Conservation (phyloP, 2,888 invertebrate species). For the Drosophila diplacantha region DNA sequence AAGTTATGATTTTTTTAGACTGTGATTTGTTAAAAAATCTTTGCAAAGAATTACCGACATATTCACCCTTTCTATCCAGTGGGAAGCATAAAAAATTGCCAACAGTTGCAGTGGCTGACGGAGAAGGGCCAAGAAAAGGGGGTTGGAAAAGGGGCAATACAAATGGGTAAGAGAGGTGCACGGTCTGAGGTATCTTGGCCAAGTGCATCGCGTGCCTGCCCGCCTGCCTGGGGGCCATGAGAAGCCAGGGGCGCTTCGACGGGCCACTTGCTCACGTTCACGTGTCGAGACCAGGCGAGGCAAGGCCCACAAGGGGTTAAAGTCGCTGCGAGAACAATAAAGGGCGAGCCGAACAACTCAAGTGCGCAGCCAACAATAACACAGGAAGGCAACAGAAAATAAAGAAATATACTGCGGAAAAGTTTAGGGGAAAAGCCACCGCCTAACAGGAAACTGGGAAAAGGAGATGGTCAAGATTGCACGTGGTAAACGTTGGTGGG, state of each 20-base stretch:
- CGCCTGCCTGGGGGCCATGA: constrained; percentile 16
- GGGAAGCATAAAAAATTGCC: constrained; percentile 54
- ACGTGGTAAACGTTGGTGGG: constrained; percentile 42
- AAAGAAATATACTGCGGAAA: constrained; percentile 8
- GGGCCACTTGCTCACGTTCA: constrained; percentile 46
- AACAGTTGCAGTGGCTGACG: constrained; percentile 58
- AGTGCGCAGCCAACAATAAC: constrained; percentile 41
- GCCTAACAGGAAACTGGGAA: constrained; percentile 37
- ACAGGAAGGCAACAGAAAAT: constrained; percentile 27
- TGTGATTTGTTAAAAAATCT: too few species aligned
- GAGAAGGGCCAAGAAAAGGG: constrained; percentile 3
- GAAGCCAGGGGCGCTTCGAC: constrained; percentile 40
- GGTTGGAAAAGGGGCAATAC: constrained; percentile 3
- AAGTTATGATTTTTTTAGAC: too few species aligned
- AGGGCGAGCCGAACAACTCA: constrained; percentile 41
- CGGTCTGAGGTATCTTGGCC: constrained; percentile 54
- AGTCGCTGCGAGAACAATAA: constrained; percentile 50
- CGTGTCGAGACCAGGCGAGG: constrained; percentile 22
- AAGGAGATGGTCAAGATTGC: constrained; percentile 44
- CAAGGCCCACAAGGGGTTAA: constrained; percentile 31
- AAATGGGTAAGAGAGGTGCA: constrained; percentile 21
- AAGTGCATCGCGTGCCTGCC: constrained; percentile 69
- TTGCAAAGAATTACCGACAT: not conserved
- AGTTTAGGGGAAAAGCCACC: constrained; percentile 18
- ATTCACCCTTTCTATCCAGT: constrained; percentile 8